A percentile compares a stretch with the other conserved stretches of the same genome.
Conservation (phyloP, 2,797 vertebrate species). For the Etheostoma nigrum region DNA sequence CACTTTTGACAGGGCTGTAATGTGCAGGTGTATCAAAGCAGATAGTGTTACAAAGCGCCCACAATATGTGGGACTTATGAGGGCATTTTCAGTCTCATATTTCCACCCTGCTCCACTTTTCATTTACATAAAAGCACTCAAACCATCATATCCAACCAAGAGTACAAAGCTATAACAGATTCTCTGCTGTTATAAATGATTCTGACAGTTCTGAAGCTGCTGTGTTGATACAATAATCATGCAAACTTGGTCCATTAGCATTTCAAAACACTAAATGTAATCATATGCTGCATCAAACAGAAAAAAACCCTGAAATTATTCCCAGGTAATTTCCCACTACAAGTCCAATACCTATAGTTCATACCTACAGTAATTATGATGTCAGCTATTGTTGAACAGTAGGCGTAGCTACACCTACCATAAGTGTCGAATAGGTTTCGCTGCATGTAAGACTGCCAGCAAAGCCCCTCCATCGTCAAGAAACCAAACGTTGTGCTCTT, state of each 20-base stretch:
- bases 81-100: slow-evolving; percentile 73
- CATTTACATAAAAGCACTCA: slow-evolving; percentile 85
- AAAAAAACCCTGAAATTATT: slow-evolving; percentile 38
- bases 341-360: slow-evolving; percentile 35
- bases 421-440: slow-evolving; percentile 90
- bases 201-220: slow-evolving; percentile 69
- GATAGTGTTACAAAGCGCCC: slow-evolving; percentile 75
- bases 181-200: slow-evolving; percentile 68
- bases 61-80: slow-evolving; percentile 76
- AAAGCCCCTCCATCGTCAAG: slow-evolving; percentile 96
- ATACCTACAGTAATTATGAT: slow-evolving; percentile 43
- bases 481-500: slow-evolving; percentile 96
- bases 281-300: slow-evolving; percentile 54
- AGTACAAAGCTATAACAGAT: slow-evolving; percentile 77
- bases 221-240: slow-evolving; percentile 63
- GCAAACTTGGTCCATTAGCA: slow-evolving; percentile 73
- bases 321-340: slow-evolving; percentile 61
- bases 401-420: slow-evolving; percentile 85
- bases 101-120: slow-evolving; percentile 70
- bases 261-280: slow-evolving; percentile 78
- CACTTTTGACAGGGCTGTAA: slow-evolving; percentile 76
- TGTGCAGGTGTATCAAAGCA: slow-evolving; percentile 78
- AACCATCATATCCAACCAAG: slow-evolving; percentile 75
- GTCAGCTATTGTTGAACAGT: slow-evolving; percentile 8
- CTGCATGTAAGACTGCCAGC: slow-evolving; percentile 92